Conservation (phyloP, 2,888 invertebrate species). For the Camptogramma bilineatum region DNA sequence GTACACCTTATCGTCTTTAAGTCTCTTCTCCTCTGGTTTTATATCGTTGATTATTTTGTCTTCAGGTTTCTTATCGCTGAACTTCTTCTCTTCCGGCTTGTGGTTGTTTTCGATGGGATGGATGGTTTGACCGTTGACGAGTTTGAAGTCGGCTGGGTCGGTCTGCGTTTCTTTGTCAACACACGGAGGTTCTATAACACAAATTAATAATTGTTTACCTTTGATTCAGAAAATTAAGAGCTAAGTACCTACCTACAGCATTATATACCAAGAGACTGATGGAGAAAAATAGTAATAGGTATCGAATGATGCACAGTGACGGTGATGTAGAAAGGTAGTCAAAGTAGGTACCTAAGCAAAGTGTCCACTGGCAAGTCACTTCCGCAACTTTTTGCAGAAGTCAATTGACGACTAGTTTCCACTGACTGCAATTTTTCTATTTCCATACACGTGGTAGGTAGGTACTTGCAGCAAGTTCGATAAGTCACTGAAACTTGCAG, state of each 20-base stretch:
- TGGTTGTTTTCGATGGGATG: slow-evolving; percentile 34
- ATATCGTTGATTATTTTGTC: slow-evolving; percentile 38
- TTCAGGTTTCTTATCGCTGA: slow-evolving; percentile 39
- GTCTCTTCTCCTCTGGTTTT: slow-evolving; percentile 45
- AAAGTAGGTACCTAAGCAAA: too few relatives aligned
- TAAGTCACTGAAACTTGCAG: too few relatives aligned
- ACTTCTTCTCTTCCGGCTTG: slow-evolving; percentile 20
- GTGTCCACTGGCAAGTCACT: too few relatives aligned
- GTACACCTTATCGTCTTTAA: slow-evolving; percentile 24
- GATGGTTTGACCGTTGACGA: slow-evolving; percentile 68
- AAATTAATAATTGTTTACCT: background rate
- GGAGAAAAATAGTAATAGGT: background rate
- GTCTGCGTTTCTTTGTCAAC: slow-evolving; percentile 76
- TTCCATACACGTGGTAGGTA: too few relatives aligned
- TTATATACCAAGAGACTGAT: background rate
- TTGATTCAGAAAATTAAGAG: background rate
- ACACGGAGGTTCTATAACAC: slow-evolving; percentile 62
- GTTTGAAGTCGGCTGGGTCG: slow-evolving; percentile 67
- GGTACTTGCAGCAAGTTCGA: too few relatives aligned
- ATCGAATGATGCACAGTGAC: too few relatives aligned
- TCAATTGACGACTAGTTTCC: too few relatives aligned
- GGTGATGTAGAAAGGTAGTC: too few relatives aligned
- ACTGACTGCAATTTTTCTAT: too few relatives aligned
- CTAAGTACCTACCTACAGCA: too few relatives aligned
- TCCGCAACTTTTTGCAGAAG: too few relatives aligned